A percentile compares a stretch with the other conserved stretches of the same genome.
Evolutionary conservation across 1,140 invertebrate genomes (phyloP).

Genomic region (Apolygus lucorum): DNA sequence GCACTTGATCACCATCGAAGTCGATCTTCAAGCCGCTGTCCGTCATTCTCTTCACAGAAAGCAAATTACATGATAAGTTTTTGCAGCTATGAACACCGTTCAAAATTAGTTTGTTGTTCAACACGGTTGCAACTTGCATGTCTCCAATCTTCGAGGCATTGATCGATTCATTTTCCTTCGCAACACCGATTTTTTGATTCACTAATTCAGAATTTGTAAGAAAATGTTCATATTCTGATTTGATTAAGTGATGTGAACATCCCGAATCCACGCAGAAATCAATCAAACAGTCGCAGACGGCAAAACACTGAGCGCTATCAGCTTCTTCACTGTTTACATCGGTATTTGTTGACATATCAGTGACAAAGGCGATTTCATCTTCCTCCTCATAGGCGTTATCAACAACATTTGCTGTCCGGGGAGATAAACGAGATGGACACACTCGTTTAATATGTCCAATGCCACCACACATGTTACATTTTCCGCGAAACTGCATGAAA

Average conservation of each 20-base stretch:
- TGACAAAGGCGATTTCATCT: not conserved
- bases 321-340: too few relatives aligned
- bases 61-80: not conserved
- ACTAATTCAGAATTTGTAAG: not conserved
- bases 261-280: conserved; percentile 1
- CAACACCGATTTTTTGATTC: not conserved
- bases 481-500: too few relatives aligned
- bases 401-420: too few relatives aligned
- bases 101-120: not conserved
- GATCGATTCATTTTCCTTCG: too few relatives aligned
- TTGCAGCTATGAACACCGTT: not conserved
- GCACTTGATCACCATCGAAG: not conserved
- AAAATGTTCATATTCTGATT: not conserved
- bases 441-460: too few relatives aligned
- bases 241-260: conserved; percentile 1
- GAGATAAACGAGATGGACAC: too few relatives aligned
- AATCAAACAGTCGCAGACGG: too few relatives aligned
- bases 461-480: too few relatives aligned
- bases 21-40: not conserved
- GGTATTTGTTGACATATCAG: too few relatives aligned
- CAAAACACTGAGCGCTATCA: not conserved
- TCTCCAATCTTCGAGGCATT: not conserved
- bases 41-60: not conserved
- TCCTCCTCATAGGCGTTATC: not conserved
- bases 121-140: not conserved